Conservation (phyloP, 2,888 invertebrate genomes). For the Coelinius sp. region DNA sequence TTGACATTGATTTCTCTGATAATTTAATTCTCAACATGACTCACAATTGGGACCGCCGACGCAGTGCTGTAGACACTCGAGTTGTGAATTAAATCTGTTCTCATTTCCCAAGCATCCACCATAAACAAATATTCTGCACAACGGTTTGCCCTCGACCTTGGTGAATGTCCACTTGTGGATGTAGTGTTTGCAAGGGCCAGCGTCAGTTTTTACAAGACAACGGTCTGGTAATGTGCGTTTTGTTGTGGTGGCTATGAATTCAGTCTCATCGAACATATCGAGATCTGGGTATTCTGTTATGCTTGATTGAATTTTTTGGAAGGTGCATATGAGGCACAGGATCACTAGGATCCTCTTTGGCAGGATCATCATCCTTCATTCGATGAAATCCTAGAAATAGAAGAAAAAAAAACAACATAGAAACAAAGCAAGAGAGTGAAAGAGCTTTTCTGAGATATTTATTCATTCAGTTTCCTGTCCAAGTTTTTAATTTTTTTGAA, state of each 20-base stretch:
- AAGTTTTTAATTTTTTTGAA: background rate
- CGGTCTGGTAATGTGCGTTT: slow-evolving; percentile 64
- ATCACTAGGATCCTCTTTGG: slow-evolving; percentile 61
- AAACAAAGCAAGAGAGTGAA: too few relatives aligned
- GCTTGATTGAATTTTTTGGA: slow-evolving; percentile 48
- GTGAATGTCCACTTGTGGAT: slow-evolving; percentile 80
- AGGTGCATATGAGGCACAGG: slow-evolving; percentile 56
- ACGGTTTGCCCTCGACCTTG: slow-evolving; percentile 70
- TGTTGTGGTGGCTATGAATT: slow-evolving; percentile 45
- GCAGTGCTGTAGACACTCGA: slow-evolving; percentile 78
- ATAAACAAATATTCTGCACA: slow-evolving; percentile 78
- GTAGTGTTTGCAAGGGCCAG: slow-evolving; percentile 77
- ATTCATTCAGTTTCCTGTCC: background rate
- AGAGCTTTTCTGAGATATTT: background rate
- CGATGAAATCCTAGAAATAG: slow-evolving; percentile 47
- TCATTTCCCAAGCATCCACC: slow-evolving; percentile 81
- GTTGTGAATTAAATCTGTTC: slow-evolving; percentile 79
- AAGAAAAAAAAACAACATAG: too few relatives aligned
- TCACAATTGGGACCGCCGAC: slow-evolving; percentile 73
- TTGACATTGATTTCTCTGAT: slow-evolving; percentile 7
- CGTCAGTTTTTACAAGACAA: slow-evolving; percentile 72
- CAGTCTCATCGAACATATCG: slow-evolving; percentile 52
- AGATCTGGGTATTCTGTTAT: slow-evolving; percentile 56
- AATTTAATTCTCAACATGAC: slow-evolving; percentile 38
- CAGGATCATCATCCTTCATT: slow-evolving; percentile 61